Conservation (phyloP, 2,113 vertebrate genomes). For the Theristicus caerulescens region DNA sequence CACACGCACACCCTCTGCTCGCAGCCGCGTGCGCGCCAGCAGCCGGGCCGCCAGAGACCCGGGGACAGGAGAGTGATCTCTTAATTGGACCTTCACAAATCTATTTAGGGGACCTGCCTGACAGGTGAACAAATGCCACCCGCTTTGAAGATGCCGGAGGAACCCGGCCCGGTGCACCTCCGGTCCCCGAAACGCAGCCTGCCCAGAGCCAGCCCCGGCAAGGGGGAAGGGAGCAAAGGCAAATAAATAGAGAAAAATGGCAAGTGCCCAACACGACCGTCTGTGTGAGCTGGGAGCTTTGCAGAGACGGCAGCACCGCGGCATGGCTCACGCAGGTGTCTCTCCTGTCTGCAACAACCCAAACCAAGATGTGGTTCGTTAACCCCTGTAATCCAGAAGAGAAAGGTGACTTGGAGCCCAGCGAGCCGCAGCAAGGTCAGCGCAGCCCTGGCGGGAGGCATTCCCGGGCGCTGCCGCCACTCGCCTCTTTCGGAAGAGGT, state of each 20-base stretch:
- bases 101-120: not conserved
- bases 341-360: not conserved
- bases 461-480: not conserved
- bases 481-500: not conserved
- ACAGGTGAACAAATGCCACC: not conserved
- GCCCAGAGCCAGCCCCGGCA: not conserved
- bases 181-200: not conserved
- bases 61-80: constrained; percentile 10
- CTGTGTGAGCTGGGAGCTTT: not conserved
- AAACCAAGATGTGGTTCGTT: not conserved
- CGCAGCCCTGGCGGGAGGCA: not conserved
- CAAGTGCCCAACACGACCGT: not conserved
- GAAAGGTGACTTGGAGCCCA: fast-evolving
- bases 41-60: not conserved
- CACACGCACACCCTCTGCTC: constrained; percentile 16
- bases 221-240: not conserved
- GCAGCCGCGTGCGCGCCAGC: not conserved
- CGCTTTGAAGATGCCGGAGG: not conserved
- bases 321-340: constrained; percentile 45
- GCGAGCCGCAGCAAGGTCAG: not conserved
- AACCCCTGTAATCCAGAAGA: not conserved
- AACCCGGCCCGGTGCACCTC: not conserved
- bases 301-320: constrained; percentile 11
- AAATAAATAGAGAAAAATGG: constrained; percentile 22
- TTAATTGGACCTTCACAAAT: constrained; percentile 11